Percentiles rank a stretch among this genome's conserved stretches.
Conservation (phyloP, 1,140 invertebrate genomes). For the Lordiphosa collinella region DNA sequence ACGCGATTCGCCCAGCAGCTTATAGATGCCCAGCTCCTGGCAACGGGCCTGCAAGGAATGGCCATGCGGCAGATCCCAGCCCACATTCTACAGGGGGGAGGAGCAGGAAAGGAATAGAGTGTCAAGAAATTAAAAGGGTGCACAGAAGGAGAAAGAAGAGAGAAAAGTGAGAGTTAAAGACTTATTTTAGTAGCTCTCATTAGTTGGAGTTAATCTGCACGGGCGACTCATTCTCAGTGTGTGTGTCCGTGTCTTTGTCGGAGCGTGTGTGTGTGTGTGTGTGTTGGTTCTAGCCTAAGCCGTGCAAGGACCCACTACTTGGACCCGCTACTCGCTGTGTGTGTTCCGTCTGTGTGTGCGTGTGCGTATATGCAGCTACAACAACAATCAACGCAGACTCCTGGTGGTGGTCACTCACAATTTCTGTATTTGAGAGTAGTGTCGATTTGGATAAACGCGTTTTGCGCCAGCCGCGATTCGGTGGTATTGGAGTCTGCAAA, state of each 20-base stretch:
- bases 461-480: slow-evolving; percentile 78
- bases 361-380: slow-evolving; percentile 22
- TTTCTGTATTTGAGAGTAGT: slow-evolving; percentile 78
- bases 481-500: slow-evolving; percentile 78
- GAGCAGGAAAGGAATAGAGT: neutral
- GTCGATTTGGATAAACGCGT: slow-evolving; percentile 79
- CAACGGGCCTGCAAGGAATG: slow-evolving; percentile 87
- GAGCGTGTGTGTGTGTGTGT: slow-evolving; percentile 14
- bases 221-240: slow-evolving; percentile 7
- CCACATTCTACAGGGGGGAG: slow-evolving; percentile 59
- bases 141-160: neutral
- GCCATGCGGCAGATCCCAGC: slow-evolving; percentile 83
- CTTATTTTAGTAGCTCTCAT: too few relatives aligned
- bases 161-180: slow-evolving; percentile 5
- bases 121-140: slow-evolving; percentile 7
- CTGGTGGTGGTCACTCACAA: slow-evolving; percentile 59
- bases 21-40: slow-evolving; percentile 89
- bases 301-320: slow-evolving; percentile 42
- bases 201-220: too few relatives aligned
- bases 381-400: slow-evolving; percentile 11
- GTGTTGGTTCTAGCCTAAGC: slow-evolving; percentile 17
- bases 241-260: neutral
- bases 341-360: neutral
- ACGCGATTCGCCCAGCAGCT: slow-evolving; percentile 85
- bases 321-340: slow-evolving; percentile 22